phyloP scores from a whole-genome alignment of 1,140 invertebrate species.

The Lerema accius region DNA sequence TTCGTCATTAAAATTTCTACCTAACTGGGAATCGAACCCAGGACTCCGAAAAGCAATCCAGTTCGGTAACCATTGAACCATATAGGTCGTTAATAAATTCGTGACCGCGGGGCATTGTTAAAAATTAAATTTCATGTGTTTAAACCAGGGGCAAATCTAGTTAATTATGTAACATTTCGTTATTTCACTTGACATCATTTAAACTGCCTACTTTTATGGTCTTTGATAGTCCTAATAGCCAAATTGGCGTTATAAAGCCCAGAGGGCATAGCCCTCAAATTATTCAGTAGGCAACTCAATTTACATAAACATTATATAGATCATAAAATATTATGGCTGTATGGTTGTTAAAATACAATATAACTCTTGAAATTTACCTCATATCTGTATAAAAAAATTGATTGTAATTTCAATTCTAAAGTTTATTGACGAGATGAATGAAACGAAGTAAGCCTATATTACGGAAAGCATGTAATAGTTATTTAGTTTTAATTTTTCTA shows the following conservation, averaged over 20 bases:
- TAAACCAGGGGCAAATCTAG: background rate
- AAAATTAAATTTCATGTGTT: too few species aligned
- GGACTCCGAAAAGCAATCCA: too few species aligned
- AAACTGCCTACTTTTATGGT: slow-evolving; percentile 52
- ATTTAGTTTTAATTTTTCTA: background rate
- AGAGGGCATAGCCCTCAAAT: slow-evolving; percentile 34
- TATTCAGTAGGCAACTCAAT: slow-evolving; percentile 25
- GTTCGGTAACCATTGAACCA: too few species aligned
- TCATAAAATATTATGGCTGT: background rate
- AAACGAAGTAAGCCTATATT: background rate
- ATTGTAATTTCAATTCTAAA: too few species aligned
- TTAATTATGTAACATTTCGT: slow-evolving; percentile 13
- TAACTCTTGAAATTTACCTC: background rate
- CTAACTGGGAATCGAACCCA: too few species aligned
- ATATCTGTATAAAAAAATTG: too few species aligned
- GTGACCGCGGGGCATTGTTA: too few species aligned
- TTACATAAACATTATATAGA: slow-evolving; percentile 2
- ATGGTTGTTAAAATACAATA: background rate
- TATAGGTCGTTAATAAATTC: too few species aligned
- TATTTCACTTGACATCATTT: slow-evolving; percentile 9
- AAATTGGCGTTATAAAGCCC: slow-evolving; percentile 62
- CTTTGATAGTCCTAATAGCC: slow-evolving; percentile 59
- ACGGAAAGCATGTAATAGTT: too few species aligned
- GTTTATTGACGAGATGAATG: too few species aligned
- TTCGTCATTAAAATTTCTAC: too few species aligned